Conservation (phyloP, 2,888 invertebrate genomes). For the Lottia scabra region DNA sequence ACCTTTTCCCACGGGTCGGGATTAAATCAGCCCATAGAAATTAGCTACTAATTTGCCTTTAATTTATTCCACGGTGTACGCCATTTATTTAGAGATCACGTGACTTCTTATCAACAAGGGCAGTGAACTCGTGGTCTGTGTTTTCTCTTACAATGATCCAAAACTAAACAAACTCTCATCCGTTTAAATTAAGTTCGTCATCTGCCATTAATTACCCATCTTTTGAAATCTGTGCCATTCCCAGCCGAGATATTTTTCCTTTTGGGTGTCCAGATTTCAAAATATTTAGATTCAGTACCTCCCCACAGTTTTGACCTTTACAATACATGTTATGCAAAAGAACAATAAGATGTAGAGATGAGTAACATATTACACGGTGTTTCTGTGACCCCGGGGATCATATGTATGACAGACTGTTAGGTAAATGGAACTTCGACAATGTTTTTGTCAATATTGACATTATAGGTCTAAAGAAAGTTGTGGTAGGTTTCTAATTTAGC, state of each 20-base stretch:
- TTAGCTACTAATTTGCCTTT: neutral
- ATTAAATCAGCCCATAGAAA: neutral
- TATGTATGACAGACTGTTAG: neutral
- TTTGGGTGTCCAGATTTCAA: neutral
- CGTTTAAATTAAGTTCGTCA: neutral
- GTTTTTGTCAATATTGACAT: too few relatives aligned
- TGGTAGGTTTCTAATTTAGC: too few relatives aligned
- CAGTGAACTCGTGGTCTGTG: constrained; percentile 3
- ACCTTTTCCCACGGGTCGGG: neutral
- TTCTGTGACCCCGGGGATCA: neutral
- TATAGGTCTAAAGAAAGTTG: too few relatives aligned
- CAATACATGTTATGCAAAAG: neutral
- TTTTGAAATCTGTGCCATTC: neutral
- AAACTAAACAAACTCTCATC: neutral
- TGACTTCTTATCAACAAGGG: neutral
- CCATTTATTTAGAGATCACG: neutral
- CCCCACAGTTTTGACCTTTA: neutral
- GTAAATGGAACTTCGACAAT: too few relatives aligned
- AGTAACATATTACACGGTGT: neutral
- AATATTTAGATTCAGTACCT: neutral
- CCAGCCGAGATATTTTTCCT: neutral
- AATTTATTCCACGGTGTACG: neutral
- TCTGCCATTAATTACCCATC: neutral
- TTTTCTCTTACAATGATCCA: neutral
- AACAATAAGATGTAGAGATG: neutral